Evolutionary conservation across 2,113 vertebrate species (phyloP).

Genomic region (Peromyscus polionotus): DNA sequence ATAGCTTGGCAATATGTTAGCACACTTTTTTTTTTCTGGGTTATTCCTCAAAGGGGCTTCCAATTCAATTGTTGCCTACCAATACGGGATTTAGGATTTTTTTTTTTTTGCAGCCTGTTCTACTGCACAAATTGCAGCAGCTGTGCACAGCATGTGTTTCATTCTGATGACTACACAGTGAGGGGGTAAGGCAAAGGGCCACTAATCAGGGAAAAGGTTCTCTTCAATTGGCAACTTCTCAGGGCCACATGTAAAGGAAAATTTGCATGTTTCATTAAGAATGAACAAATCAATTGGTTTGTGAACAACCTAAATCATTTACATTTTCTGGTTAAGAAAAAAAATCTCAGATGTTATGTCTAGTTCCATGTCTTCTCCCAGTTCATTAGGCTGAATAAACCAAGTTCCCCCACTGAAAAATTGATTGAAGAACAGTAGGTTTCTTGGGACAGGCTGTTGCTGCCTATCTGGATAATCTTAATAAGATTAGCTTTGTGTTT

Average conservation of each 20-base stretch:
- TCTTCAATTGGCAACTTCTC: slow-evolving; percentile 66
- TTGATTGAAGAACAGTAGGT: slow-evolving; percentile 56
- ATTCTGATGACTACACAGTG: slow-evolving; percentile 52
- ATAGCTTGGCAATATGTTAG: slow-evolving; percentile 40
- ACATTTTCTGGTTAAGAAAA: slow-evolving; percentile 29
- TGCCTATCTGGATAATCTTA: slow-evolving; percentile 63
- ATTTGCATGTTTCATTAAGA: slow-evolving; percentile 78
- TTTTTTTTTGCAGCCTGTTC: slow-evolving; percentile 61
- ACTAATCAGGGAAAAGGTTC: slow-evolving; percentile 68
- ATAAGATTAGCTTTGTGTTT: slow-evolving; percentile 76
- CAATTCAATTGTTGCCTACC: slow-evolving; percentile 58
- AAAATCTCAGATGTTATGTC: slow-evolving; percentile 60
- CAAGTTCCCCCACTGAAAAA: slow-evolving; percentile 68
- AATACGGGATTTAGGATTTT: slow-evolving; percentile 45
- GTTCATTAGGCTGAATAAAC: slow-evolving; percentile 76
- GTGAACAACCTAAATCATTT: slow-evolving; percentile 65
- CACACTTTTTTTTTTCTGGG: slow-evolving; percentile 50
- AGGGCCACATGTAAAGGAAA: slow-evolving; percentile 59
- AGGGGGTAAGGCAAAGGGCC: slow-evolving; percentile 46
- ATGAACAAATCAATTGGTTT: slow-evolving; percentile 56
- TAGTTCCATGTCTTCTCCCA: slow-evolving; percentile 35
- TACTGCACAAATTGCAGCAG: slow-evolving; percentile 72
- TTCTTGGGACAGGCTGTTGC: slow-evolving; percentile 63
- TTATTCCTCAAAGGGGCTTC: slow-evolving; percentile 78
- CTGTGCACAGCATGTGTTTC: slow-evolving; percentile 75